A percentile compares a stretch with the other conserved stretches of the same genome.
phyloP scores from a whole-genome alignment of 2,888 invertebrate genomes.

The Neoaliturus tenellus region DNA sequence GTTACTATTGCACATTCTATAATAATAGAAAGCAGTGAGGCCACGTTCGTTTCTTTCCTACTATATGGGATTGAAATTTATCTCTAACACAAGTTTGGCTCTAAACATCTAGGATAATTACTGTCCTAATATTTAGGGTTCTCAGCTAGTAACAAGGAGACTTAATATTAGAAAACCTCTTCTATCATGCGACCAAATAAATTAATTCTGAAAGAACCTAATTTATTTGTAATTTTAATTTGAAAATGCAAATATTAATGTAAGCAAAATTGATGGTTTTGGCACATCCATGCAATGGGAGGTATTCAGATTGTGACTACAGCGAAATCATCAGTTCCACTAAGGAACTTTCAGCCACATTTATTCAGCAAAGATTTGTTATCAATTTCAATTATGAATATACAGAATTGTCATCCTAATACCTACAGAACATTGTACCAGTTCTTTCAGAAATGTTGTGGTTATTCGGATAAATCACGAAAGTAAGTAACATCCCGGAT shows the following conservation, averaged over 20 bases:
- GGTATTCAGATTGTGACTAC: conserved; percentile 60
- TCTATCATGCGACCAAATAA: too few species aligned
- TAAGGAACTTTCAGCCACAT: not conserved
- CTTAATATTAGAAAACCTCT: too few species aligned
- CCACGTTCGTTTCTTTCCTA: too few species aligned
- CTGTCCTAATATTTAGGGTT: too few species aligned
- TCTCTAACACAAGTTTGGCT: too few species aligned
- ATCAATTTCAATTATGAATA: not conserved
- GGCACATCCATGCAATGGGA: conserved; percentile 65
- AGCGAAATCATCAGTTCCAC: not conserved
- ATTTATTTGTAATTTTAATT: conserved; percentile 61
- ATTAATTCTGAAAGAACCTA: too few species aligned
- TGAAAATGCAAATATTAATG: conserved; percentile 64
- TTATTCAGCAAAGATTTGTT: not conserved
- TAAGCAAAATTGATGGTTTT: conserved; percentile 62
- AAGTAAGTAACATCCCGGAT: conserved; percentile 59
- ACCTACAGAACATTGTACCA: not conserved
- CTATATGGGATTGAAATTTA: too few species aligned
- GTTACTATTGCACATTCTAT: too few species aligned
- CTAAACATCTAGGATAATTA: too few species aligned
- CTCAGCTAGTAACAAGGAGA: too few species aligned
- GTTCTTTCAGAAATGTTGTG: not conserved
- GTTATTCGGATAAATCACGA: not conserved
- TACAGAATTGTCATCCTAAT: not conserved
- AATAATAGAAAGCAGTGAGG: too few species aligned